Conservation (phyloP, 2,888 invertebrate species). For the Druceiella hillmani region DNA sequence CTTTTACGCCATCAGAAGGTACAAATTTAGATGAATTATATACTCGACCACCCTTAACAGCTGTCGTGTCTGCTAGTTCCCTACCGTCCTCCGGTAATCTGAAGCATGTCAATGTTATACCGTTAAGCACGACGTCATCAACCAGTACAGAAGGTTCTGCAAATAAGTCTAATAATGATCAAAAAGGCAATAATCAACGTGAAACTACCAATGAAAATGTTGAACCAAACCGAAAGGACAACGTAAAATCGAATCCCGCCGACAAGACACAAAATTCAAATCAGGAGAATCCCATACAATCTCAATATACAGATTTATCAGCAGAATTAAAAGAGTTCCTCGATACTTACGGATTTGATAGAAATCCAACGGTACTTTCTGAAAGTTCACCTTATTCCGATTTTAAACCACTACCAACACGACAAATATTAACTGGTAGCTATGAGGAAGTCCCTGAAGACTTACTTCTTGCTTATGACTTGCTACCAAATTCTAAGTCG, state of each 20-base stretch:
- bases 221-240: no score
- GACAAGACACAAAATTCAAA: no score
- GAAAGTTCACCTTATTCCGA: slow-evolving; percentile 43
- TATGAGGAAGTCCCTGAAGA: slow-evolving; percentile 43
- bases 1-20: slow-evolving; percentile 54
- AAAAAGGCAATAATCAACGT: slow-evolving; percentile 11
- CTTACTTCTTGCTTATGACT: slow-evolving; percentile 39
- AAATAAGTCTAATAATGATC: no score
- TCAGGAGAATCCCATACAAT: slow-evolving; percentile 28
- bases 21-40: slow-evolving; percentile 58
- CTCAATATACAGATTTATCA: slow-evolving; percentile 18
- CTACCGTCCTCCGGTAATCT: slow-evolving; percentile 24
- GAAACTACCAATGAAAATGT: slow-evolving; percentile 6
- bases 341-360: slow-evolving; percentile 39
- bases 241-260: slow-evolving; percentile 9
- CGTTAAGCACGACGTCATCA: slow-evolving; percentile 10
- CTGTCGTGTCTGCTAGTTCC: slow-evolving; percentile 39
- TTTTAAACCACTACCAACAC: slow-evolving; percentile 43
- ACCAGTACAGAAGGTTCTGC: background rate
- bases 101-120: slow-evolving; percentile 11
- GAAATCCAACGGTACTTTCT: slow-evolving; percentile 31
- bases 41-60: slow-evolving; percentile 59
- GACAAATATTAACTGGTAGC: slow-evolving; percentile 37
- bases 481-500: slow-evolving; percentile 34
- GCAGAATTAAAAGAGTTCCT: slow-evolving; percentile 41